Evolutionary conservation across 1,140 invertebrate species (phyloP).

Genomic region (Megalopta genalis): DNA sequence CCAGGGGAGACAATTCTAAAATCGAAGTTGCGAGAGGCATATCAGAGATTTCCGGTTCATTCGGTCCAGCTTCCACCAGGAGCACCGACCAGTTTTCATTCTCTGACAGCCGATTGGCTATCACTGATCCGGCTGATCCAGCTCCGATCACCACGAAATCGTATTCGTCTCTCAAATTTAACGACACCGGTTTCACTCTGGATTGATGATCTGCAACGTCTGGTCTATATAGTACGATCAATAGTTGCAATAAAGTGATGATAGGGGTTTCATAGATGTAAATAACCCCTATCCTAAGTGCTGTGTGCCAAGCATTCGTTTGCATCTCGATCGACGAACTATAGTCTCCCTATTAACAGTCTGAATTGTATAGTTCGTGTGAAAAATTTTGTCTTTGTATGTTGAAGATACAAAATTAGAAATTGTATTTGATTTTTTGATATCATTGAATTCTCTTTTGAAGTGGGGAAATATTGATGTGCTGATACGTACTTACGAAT

Average conservation of each 20-base stretch:
- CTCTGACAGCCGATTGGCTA: constrained; percentile 89
- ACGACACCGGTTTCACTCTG: constrained; percentile 79
- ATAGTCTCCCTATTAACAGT: too few species aligned
- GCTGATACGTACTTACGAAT: too few species aligned
- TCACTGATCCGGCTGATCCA: constrained; percentile 90
- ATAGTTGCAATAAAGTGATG: background rate
- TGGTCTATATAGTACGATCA: constrained; percentile 72
- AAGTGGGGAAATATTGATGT: too few species aligned
- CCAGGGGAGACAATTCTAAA: constrained; percentile 86
- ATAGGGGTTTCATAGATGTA: accelerated
- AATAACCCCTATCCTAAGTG: too few species aligned
- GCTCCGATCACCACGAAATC: constrained; percentile 91
- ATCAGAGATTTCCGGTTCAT: constrained; percentile 88
- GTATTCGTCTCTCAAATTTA: constrained; percentile 81
- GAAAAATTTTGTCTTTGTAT: too few species aligned
- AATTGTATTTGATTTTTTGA: too few species aligned
- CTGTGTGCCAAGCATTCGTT: too few species aligned
- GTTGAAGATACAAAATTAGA: too few species aligned
- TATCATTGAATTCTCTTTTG: too few species aligned
- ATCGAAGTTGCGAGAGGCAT: constrained; percentile 87
- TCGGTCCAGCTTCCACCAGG: constrained; percentile 90
- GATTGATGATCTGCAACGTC: constrained; percentile 85
- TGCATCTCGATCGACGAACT: too few species aligned
- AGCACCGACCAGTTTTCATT: constrained; percentile 86
- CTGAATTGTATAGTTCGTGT: too few species aligned